phyloP scores from a whole-genome alignment of 2,797 vertebrate genomes.

The Babyrousa celebensis region DNA sequence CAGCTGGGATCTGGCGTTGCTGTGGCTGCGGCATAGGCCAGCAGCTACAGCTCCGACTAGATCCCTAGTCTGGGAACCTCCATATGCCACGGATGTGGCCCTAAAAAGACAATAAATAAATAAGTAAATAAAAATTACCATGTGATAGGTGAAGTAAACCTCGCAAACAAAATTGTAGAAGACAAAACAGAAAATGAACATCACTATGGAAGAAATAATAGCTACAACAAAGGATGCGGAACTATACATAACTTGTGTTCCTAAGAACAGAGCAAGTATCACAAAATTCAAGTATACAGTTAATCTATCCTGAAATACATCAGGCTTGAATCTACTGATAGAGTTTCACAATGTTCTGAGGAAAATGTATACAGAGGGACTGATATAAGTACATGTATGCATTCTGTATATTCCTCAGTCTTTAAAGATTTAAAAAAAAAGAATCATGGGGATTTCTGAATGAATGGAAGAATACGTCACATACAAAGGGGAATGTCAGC shows the following conservation, averaged over 20 bases:
- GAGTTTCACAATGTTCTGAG: neutral
- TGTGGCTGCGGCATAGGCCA: too few relatives aligned
- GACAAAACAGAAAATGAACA: neutral
- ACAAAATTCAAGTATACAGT: neutral
- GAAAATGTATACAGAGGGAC: neutral
- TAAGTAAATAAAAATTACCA: neutral
- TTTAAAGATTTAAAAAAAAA: slow-evolving; percentile 26
- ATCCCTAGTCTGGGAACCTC: too few relatives aligned
- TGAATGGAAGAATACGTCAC: slow-evolving; percentile 3
- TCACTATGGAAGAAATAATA: slow-evolving; percentile 35
- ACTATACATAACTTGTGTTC: neutral
- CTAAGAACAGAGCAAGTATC: neutral
- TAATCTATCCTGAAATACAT: neutral
- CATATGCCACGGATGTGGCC: too few relatives aligned
- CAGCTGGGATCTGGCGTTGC: too few relatives aligned
- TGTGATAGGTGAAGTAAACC: neutral
- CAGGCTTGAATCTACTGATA: neutral
- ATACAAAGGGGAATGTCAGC: neutral
- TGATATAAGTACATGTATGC: neutral
- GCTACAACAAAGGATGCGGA: neutral
- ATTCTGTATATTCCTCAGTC: neutral
- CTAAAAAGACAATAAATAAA: too few relatives aligned
- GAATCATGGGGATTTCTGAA: neutral
- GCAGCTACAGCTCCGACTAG: too few relatives aligned
- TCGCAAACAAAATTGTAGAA: neutral